These are phyloP conservation scores for Rhagium mordax DNA, from an alignment of 2,888 invertebrate genomes.

Conservation along the genomic window DNA sequence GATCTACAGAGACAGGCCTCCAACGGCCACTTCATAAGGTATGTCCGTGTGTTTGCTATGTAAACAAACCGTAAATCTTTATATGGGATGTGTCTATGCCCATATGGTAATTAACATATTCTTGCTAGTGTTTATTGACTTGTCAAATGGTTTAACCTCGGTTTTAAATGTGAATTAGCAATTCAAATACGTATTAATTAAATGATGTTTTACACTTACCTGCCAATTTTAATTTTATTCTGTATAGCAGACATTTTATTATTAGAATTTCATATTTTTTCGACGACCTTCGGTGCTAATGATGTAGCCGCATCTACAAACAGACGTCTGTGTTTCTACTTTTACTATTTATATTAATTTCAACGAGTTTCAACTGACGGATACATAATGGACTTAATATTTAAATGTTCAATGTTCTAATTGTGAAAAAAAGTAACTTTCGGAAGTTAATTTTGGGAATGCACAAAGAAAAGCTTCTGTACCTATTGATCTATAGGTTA, in stretches of 20 bases:
- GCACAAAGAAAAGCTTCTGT: no score
- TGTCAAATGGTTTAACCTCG: slow-evolving; percentile 41
- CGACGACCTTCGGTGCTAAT: not conserved
- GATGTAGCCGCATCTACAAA: not conserved
- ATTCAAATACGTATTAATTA: slow-evolving; percentile 27
- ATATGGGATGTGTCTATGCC: slow-evolving; percentile 38
- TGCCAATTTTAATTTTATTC: slow-evolving; percentile 21
- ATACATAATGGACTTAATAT: no score
- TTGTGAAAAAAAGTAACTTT: no score
- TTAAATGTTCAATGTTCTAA: no score
- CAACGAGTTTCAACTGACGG: no score
- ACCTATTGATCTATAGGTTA: no score
- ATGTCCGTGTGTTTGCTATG: slow-evolving; percentile 44
- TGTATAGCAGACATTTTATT: not conserved
- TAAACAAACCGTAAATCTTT: slow-evolving; percentile 53
- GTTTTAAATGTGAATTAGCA: slow-evolving; percentile 38
- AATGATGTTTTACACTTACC: slow-evolving; percentile 23
- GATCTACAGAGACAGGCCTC: slow-evolving; percentile 83
- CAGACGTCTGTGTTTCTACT: not conserved
- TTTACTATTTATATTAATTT: not conserved
- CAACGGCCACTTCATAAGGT: slow-evolving; percentile 85
- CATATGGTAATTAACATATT: slow-evolving; percentile 51
- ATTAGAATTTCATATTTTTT: not conserved
- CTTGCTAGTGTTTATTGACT: slow-evolving; percentile 46
- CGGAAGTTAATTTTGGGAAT: no score